Evolutionary conservation across 2,113 vertebrate species (phyloP), one percentile per base, ranked within the genome.

Genomic region (Anser brachyrhynchus): DNA sequence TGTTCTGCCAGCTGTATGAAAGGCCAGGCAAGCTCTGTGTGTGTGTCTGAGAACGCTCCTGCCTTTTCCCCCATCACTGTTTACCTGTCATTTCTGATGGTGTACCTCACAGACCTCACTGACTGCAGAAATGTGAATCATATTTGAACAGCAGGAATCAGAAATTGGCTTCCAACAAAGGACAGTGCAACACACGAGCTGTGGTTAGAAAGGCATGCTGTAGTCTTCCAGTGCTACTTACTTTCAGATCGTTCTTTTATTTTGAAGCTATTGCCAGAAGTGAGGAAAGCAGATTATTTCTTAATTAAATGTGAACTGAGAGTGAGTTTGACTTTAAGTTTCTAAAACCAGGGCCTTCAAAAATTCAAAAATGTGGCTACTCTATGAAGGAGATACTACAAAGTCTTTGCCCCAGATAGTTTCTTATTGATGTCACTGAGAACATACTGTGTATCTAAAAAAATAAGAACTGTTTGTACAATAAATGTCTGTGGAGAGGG

Each of bases 301-400:
- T 59, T 64, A 19, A 35, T 66, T 77, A 87, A 84, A 76, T 52
- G 16, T 86, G 90, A 92, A 80, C 13, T 41, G 33, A 80, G 75
- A 76, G 16, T 20, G 29, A 49, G 46, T 76, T 95, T 84, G 57
- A 82, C 37, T 17, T 25, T 41, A 43, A 75, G 23, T 10, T 69
- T 93, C 84, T 95, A 91, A 91, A 94, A 58, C 22, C 51, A 84
- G 51, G 19, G 49, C 25, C 66, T 65, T 91, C 39, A 54, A 58
- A 83, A 83, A 83, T 54, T 26, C 54, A 87, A 37, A 65, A 78
- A 61, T 17, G 10, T 78, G 52, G 43, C 58, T 76, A 37, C 11
- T 58, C 55, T 66, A 21, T 28, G 43, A 86, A 91, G 87, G 31
- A 84, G 17, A 9, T 35, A 81, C 6, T 65, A 52, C 10, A 69